Base-by-base conservation (phyloP, 2,888 invertebrate species). In the Villa cingulata region DNA sequence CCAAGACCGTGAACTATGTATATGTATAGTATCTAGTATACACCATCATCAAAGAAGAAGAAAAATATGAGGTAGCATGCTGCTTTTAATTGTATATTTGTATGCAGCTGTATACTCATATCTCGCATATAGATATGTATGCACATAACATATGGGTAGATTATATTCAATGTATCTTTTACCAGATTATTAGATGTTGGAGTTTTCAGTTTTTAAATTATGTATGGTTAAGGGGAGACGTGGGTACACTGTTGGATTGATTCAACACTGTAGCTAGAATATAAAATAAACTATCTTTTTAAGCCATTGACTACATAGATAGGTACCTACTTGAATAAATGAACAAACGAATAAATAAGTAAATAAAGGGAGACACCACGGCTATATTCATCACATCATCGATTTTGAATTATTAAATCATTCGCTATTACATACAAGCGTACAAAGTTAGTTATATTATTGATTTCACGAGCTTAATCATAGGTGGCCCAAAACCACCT, bases 1-100 rank as follows among this genome's bases (percentile, higher is more conserved):
- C 59, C 62, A 58, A 54, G 58, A 57, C 59, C 60, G 38, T 46
- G 18, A 16, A 18, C 37, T 32, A 2, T 4, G 14, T 37, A 37
- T 16, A 2, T 37, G 6, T 37, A 37, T 9, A 37, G 6, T 37
- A 37, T 9, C n/a, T 37, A 37, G 29, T 32, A 12, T 32, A 3
- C 29, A 32, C 4, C 12, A 12, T 32, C 12, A 32, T 32, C 7
- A 32, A 32, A 32, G 12, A 32, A 9, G 12, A 32, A 32, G 3
- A 12, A 32, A 12, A 4, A 32, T 32, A 5, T 12, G 12, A 32
- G 29, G 29, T 12, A 12, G 12, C 29, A 32, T 32, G 9, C 2
- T 32, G n/a, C n/a, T n/a, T n/a, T n/a, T n/a, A n/a, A n/a, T n/a
- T n/a, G n/a, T n/a, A n/a, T n/a, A 32, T 9, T 32, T 7, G 29